Percentiles rank a stretch among this genome's conserved stretches.
phyloP scores from a whole-genome alignment of 2,113 vertebrate genomes.

The Potamarius usumacintae region DNA sequence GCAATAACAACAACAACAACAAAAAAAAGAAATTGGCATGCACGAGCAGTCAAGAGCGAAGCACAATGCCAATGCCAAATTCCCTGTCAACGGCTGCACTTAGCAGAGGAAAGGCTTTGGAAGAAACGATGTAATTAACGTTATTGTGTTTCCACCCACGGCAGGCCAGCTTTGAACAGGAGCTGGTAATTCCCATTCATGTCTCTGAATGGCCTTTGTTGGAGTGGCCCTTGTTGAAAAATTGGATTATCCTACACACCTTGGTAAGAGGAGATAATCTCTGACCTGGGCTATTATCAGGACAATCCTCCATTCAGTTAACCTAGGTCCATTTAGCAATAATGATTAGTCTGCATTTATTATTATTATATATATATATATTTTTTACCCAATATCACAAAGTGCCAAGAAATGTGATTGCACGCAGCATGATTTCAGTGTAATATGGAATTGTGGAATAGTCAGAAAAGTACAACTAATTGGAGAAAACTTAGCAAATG shows the following conservation, averaged over 20 bases:
- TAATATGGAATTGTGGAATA: not conserved
- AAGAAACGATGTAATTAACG: constrained; percentile 72
- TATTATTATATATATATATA: too few relatives aligned
- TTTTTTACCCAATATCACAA: not conserved
- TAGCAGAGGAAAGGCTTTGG: constrained; percentile 61
- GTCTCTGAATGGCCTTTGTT: constrained; percentile 70
- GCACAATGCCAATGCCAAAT: constrained; percentile 67
- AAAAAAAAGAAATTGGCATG: constrained; percentile 64
- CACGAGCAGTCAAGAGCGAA: constrained; percentile 65
- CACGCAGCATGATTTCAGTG: not conserved
- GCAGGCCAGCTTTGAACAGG: constrained; percentile 67
- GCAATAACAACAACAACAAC: not conserved
- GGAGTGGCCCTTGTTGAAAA: constrained; percentile 64
- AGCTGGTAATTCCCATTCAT: constrained; percentile 72
- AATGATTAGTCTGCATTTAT: not conserved
- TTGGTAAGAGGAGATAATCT: constrained; percentile 67
- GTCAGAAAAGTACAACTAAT: not conserved
- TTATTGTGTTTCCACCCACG: constrained; percentile 68
- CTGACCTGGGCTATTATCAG: constrained; percentile 71
- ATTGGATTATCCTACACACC: constrained; percentile 72
- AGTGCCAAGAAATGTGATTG: not conserved
- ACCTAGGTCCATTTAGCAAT: not conserved
- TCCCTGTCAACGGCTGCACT: constrained; percentile 68
- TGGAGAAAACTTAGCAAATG: not conserved
- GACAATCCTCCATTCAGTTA: constrained; percentile 58